Evolutionary conservation across 2,113 vertebrate genomes (phyloP), one percentile per base, ranked within the genome.

Genomic region (Austrofundulus limnaeus): DNA sequence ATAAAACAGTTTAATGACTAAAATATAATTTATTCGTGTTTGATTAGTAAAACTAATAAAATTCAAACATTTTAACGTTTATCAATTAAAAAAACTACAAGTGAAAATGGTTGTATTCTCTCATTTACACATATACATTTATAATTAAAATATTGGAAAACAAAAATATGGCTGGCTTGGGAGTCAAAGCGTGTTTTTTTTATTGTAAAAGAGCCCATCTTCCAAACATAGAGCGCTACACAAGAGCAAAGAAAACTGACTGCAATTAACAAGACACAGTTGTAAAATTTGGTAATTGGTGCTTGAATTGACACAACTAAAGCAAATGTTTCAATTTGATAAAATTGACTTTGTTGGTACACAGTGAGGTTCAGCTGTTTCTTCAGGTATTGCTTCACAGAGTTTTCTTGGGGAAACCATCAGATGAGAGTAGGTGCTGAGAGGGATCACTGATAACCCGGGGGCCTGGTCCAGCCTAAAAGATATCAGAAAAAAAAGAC

Each of bases 381-480:
- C 0, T 50, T 60, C 47, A 25, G 17, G 19, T 15, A n/a, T n/a
- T n/a, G n/a, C n/a, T n/a, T n/a, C n/a, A n/a, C n/a, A n/a, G n/a
- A 1, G 7, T 82, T 43, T 71, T 65, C 70, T 85, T 87, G 0
- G 88, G 89, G 28, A 85, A 67, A 2, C 87, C 89, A 48, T 87
- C 78, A 61, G 76, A 60, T 66, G 71, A 81, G 52, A 90, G 86
- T 16, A 90, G 72, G 64, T 89, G 84, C 58, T 81, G 72, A 41
- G 66, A 42, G 23, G 74, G 68, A 61, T 90, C 82, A 15, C 83
- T 69, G 24, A 88, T 51, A 51, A 84, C 68, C 65, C 72, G 23
- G 24, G 88, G 89, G 9, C 89, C 89, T 34, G 89, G 89, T 69
- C 89, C 89, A 82, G 73, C 81, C 89, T 88, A 21, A 1, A 80